Conservation (phyloP, 2,113 vertebrate genomes). For the Megaceryle maxima region DNA sequence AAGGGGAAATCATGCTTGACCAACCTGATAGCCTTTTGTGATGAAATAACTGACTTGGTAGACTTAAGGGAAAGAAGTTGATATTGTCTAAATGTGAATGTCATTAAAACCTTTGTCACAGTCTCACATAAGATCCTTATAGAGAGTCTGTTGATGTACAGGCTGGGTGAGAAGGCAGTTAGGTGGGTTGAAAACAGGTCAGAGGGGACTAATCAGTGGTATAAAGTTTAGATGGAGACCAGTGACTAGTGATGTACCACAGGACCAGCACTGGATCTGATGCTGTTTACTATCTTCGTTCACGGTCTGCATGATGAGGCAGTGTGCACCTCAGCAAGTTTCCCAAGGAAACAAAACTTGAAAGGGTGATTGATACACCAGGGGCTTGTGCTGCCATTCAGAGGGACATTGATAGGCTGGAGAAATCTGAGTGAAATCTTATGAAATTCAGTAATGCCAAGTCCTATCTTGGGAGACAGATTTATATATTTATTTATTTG, state of each 20-base stretch:
- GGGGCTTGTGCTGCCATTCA: background rate
- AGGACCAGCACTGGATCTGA: background rate
- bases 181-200: background rate
- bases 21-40: background rate
- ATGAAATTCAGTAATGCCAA: background rate
- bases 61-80: background rate
- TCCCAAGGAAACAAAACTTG: background rate
- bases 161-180: background rate
- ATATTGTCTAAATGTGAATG: background rate
- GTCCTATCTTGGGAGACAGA: background rate
- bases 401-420: background rate
- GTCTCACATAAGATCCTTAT: background rate
- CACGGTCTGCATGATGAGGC: background rate
- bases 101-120: background rate
- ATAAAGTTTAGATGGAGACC: background rate
- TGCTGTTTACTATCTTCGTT: background rate
- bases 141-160: accelerated
- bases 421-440: background rate
- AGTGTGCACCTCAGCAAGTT: background rate
- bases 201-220: background rate
- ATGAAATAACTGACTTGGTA: background rate
- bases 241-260: too few species aligned
- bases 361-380: background rate
- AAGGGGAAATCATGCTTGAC: background rate
- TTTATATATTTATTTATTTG: background rate